A percentile compares a stretch with the other conserved stretches of the same genome.
phyloP scores from a whole-genome alignment of 2,888 invertebrate species.

The Synergus itoensis region DNA sequence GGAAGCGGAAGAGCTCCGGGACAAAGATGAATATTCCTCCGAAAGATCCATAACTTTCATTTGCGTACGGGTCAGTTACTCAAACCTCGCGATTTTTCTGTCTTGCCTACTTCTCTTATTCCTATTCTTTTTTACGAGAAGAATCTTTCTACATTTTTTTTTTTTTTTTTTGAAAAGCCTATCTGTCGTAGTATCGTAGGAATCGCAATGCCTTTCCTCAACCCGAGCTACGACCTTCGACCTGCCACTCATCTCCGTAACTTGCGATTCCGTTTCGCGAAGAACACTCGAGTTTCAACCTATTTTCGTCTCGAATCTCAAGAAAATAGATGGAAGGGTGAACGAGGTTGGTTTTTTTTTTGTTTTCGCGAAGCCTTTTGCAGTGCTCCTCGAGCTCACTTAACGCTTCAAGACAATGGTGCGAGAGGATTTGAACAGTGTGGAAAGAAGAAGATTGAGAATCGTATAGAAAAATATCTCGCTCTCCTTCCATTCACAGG shows the following conservation, averaged over 20 bases:
- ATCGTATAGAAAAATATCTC: conserved; percentile 9
- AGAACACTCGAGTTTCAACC: conserved; percentile 26
- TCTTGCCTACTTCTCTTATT: background rate
- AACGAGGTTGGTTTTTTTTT: conserved; percentile 5
- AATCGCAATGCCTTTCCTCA: conserved; percentile 15
- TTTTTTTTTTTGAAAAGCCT: background rate
- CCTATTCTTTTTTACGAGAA: background rate
- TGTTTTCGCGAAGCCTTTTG: conserved; percentile 27
- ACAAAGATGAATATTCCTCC: background rate
- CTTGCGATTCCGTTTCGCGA: conserved; percentile 16
- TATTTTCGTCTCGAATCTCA: conserved; percentile 33
- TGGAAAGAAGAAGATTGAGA: background rate
- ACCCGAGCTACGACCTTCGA: background rate
- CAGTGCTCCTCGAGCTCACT: conserved; percentile 18
- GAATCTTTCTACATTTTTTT: background rate
- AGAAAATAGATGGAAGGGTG: conserved; percentile 14
- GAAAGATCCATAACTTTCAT: conserved; percentile 1
- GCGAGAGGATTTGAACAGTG: conserved; percentile 3
- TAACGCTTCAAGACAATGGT: conserved; percentile 29
- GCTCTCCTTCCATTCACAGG: background rate
- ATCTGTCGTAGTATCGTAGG: background rate
- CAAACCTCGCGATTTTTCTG: background rate
- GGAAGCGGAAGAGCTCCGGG: background rate
- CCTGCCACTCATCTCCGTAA: conserved; percentile 12
- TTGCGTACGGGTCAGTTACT: background rate